Base-by-base conservation (phyloP, 2,888 invertebrate genomes). In the Chrysolina americana region DNA sequence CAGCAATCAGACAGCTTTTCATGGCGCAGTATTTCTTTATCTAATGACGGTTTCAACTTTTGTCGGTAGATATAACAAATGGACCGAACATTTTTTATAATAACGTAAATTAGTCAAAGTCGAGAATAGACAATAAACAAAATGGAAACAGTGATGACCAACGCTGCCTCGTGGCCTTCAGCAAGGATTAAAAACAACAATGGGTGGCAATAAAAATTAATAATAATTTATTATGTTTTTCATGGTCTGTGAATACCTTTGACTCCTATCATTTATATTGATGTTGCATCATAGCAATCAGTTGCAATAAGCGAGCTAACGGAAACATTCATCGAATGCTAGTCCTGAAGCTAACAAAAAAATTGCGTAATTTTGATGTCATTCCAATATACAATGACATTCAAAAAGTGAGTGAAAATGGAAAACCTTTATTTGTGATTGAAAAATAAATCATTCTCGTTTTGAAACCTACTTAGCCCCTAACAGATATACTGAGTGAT, bases 31-130 rank as follows among this genome's bases (percentile, higher is more conserved):
- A 65, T 48, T 70, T 70, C 70, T 65, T 65, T 41, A 66, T 50
- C 64, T 66, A 66, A 71, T 66, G 71, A 71, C 71, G 23, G 41
- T 71, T 66, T 71, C 66, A 56, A 62, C 71, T 69, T 74, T 71
- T 75, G 71, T 75, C 71, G 68, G 66, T 70, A 44, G 41, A 56
- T 50, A 65, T 68, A 71, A 75, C 65, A 65, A 71, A 71, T 69
- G 71, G 65, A 71, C 59, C 13, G 28, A 68, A 68, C 68, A 69
- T 44, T 71, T 75, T 59, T 71, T 65, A 59, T 75, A 71, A 75
- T 71, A 69, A 41, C 59, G 44, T 48, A 65, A 71, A 75, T 75
- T 68, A 71, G 69, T 75, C 75, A 71, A 75, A 71, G 71, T 75
- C 75, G 59, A 59, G 68, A 71, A 59, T 71, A 71, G 71, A 71